A percentile compares a stretch with the other conserved stretches of the same genome.
Conservation (phyloP, 2,888 invertebrate genomes). For the Acanthacorydalis orientalis region DNA sequence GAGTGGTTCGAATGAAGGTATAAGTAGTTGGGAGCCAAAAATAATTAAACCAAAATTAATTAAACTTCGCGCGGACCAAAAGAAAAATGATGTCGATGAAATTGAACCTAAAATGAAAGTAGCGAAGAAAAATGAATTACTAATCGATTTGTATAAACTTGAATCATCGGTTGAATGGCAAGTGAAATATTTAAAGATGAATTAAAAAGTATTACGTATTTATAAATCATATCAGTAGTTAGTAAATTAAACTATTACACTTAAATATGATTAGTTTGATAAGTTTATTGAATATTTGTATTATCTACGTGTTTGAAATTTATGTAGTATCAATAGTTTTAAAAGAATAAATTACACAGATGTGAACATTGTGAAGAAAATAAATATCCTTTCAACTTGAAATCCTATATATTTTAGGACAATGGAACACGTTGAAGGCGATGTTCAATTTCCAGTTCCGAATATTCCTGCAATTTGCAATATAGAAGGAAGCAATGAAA, state of each 20-base stretch:
- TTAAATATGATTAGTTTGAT: too few relatives aligned
- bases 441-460: slow-evolving; percentile 47
- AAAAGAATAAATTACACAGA: too few relatives aligned
- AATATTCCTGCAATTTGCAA: slow-evolving; percentile 34
- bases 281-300: too few relatives aligned
- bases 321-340: too few relatives aligned
- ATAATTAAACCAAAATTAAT: too few relatives aligned
- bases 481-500: slow-evolving; percentile 18
- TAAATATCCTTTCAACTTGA: too few relatives aligned
- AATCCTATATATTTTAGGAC: slow-evolving; percentile 31
- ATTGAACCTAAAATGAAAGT: slow-evolving; percentile 9
- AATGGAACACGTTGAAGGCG: slow-evolving; percentile 59
- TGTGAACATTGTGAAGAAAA: too few relatives aligned
- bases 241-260: too few relatives aligned
- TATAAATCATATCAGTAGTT: too few relatives aligned
- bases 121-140: slow-evolving; percentile 25
- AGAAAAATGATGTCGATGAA: background rate
- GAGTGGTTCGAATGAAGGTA: too few relatives aligned
- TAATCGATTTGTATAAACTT: slow-evolving; percentile 24
- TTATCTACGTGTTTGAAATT: too few relatives aligned
- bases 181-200: slow-evolving; percentile 8
- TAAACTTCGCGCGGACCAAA: background rate
- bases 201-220: background rate
- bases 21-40: too few relatives aligned
- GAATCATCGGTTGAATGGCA: slow-evolving; percentile 28